Evolutionary conservation across 2,888 invertebrate genomes (phyloP).

Genomic region (Drosophila emarginata): DNA sequence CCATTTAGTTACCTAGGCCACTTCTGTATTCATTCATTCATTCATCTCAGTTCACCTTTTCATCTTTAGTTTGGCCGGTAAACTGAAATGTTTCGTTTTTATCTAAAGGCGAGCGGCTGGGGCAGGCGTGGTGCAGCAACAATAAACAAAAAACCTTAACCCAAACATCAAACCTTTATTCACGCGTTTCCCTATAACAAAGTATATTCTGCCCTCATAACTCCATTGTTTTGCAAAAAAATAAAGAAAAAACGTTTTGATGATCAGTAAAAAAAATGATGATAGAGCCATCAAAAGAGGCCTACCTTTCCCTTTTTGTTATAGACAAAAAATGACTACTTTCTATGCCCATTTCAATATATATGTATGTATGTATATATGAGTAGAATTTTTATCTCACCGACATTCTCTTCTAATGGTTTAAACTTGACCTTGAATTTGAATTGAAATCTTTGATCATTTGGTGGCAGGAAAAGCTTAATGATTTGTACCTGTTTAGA

Average conservation of each 20-base stretch:
- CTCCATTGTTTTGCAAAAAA: conserved; percentile 57
- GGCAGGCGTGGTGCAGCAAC: conserved; percentile 7
- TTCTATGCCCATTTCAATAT: conserved; percentile 32
- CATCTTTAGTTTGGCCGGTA: conserved; percentile 10
- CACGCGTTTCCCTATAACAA: conserved; percentile 40
- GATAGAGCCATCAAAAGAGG: conserved; percentile 27
- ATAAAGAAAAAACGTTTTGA: conserved; percentile 42
- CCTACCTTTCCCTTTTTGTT: conserved; percentile 43
- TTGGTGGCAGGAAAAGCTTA: conserved; percentile 25
- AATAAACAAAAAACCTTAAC: conserved; percentile 39
- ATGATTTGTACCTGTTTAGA: conserved; percentile 26
- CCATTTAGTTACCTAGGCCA: conserved; percentile 33
- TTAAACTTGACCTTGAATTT: conserved; percentile 4
- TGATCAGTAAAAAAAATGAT: conserved; percentile 42
- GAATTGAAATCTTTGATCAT: not conserved
- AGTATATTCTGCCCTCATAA: conserved; percentile 43
- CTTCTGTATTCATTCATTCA: not conserved
- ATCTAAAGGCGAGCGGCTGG: conserved; percentile 6
- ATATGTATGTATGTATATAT: too few species aligned
- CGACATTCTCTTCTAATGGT: conserved; percentile 2
- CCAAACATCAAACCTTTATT: conserved; percentile 34
- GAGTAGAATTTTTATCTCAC: not conserved
- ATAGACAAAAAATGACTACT: conserved; percentile 15
- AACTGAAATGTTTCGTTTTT: conserved; percentile 44
- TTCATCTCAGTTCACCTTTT: not conserved